Base-by-base conservation (phyloP, 2,888 invertebrate species). In the Torymus auratus region DNA sequence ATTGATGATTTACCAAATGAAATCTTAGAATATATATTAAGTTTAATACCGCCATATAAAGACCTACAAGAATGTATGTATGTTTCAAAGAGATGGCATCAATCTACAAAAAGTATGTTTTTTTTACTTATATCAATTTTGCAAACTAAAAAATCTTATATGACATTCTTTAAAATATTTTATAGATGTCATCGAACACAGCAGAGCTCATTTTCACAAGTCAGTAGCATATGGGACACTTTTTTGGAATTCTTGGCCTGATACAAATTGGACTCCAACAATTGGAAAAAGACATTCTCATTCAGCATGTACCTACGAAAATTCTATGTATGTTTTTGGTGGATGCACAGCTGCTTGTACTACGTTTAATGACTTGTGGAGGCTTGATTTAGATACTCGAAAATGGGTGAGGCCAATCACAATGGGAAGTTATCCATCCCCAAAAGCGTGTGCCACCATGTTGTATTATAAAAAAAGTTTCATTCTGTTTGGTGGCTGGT, bases 321-420 rank as follows among this genome's bases (percentile, higher is more conserved):
- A 96, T 90, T 95, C 94, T 4, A 96, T 99, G 96, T 99, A 96
- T 89, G 94, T 99, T 67, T 98, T 99, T 93, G 99, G 99, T 53
- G 99, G 99, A 10, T 98, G 98, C 86, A 98, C 98, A 13, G 96
- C 96, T 56, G 95, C 96, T 75, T 96, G 96, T 87, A 98, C 99
- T 20, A 97, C 99, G 14, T 98, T 98, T 88, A 99, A 99, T 92
- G 99, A 99, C 92, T 92, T 99, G 53, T 99, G 99, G 99, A 93
- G 94, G 83, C 94, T 99, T 91, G 97, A 99, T 92, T 93, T 99
- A 82, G 96, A 96, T 0, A 95, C 94, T 67, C 93, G 97, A 86
- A 93, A 94, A 85, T 98, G 98, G 98, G 93, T 96, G 20, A 93
- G 97, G 84, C 96, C 96, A 0, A 91, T 96, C 64, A 95, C 97